Base-by-base conservation (phyloP, 2,113 vertebrate genomes). In the Cheilinus undulatus region DNA sequence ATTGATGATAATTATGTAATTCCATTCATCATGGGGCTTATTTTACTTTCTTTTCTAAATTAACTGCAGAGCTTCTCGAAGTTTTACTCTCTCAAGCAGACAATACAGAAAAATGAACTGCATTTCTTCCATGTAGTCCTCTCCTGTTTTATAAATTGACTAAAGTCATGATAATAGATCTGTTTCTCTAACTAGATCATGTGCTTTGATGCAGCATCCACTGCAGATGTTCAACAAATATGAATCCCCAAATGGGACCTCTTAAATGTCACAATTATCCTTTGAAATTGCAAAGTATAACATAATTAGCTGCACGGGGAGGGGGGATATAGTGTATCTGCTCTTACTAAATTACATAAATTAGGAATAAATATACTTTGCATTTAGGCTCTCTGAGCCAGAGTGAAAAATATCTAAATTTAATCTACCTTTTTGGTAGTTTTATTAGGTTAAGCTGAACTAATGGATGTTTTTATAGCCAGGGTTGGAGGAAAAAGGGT, bases 211-310 rank as follows among this genome's bases (percentile, higher is more conserved):
- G 56, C 36, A 22, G 9, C 27, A 22, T 56, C 45, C n/a, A 24
- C 59, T n/a, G 43, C 64, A 65, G 58, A 69, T 67, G n/a, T 50
- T 59, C 23, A 15, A 12, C 46, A 51, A 34, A 66, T 46, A 14
- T 22, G 5, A 40, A 13, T 19, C 13, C 3, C 24, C 66, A 43
- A 32, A 24, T 48, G 45, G 57, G 53, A 64, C 28, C 7, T 34
- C 27, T 28, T 32, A 52, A 73, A 67, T 58, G 23, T 59, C 59
- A 69, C 23, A 19, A 52, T 76, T 57, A 62, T 45, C 34, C n/a
- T 34, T 5, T 73, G 22, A 12, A 48, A 20, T 40, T 40, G 43
- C 32, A 10, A 5, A 56, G 19, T 63, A 38, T 13, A 28, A 60
- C n/a, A 53, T 51, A 45, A 64, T 64, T 36, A 58, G 22, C 28